Evolutionary conservation across 2,888 invertebrate genomes (phyloP).

Genomic region (Acanthosepion esculentum): DNA sequence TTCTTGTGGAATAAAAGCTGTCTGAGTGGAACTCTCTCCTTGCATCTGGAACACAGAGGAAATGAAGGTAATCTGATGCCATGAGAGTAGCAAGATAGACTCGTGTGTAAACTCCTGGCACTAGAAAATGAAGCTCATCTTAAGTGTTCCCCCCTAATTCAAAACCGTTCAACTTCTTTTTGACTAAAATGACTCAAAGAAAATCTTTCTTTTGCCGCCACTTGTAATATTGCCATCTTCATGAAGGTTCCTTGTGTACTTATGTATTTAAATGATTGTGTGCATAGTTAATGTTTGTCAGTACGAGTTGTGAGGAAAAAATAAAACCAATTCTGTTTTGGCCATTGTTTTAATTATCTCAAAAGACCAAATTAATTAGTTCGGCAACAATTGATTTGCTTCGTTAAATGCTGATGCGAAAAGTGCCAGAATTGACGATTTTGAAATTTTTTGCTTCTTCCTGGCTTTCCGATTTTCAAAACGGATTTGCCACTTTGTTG

Average conservation of each 20-base stretch:
- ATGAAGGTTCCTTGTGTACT: background rate
- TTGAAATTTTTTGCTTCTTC: background rate
- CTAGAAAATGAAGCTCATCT: no score
- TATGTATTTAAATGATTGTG: background rate
- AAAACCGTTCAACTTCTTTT: background rate
- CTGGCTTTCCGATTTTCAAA: background rate
- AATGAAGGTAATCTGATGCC: no score
- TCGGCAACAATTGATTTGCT: background rate
- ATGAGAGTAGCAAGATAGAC: no score
- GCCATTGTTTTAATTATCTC: background rate
- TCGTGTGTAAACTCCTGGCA: no score
- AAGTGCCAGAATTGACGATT: background rate
- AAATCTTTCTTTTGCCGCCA: background rate
- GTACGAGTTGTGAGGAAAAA: background rate
- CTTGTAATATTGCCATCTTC: background rate
- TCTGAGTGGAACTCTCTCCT: no score
- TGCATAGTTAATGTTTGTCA: background rate
- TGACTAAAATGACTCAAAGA: background rate
- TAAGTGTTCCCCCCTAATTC: no score
- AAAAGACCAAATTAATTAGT: slow-evolving; percentile 15
- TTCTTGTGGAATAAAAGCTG: no score
- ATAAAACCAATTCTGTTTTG: background rate
- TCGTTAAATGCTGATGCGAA: background rate
- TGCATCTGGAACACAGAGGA: no score
- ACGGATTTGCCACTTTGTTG: background rate